Conservation (phyloP, 2,113 vertebrate genomes). For the Psittacula cyanocephala region DNA sequence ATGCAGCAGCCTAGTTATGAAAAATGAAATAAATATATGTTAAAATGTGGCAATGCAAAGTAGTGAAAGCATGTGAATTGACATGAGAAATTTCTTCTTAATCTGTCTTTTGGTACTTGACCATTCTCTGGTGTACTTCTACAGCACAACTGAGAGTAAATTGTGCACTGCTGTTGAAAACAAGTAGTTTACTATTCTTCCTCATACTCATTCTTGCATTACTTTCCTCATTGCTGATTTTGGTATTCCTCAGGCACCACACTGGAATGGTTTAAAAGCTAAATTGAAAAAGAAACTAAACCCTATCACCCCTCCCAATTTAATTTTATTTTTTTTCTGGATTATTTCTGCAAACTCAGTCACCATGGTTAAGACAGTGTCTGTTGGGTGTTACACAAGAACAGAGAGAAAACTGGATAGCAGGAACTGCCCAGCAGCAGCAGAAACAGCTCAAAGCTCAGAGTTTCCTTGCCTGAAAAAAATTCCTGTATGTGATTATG, state of each 20-base stretch:
- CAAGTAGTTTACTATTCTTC: background rate
- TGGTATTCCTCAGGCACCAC: background rate
- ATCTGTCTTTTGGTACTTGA: background rate
- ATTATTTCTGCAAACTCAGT: background rate
- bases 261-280: background rate
- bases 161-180: background rate
- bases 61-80: background rate
- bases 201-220: background rate
- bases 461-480: background rate
- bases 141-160: background rate
- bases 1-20: background rate
- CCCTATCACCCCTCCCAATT: accelerated
- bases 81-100: background rate
- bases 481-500: background rate
- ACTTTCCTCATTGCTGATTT: background rate
- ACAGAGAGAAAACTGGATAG: background rate
- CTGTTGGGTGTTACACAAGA: background rate
- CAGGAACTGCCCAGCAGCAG: background rate
- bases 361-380: background rate
- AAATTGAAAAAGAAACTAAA: background rate
- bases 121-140: background rate
- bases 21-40: background rate
- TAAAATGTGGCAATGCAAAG: background rate
- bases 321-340: background rate
- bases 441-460: background rate